phyloP scores from a whole-genome alignment of 2,113 vertebrate genomes.

The Rattus rattus region DNA sequence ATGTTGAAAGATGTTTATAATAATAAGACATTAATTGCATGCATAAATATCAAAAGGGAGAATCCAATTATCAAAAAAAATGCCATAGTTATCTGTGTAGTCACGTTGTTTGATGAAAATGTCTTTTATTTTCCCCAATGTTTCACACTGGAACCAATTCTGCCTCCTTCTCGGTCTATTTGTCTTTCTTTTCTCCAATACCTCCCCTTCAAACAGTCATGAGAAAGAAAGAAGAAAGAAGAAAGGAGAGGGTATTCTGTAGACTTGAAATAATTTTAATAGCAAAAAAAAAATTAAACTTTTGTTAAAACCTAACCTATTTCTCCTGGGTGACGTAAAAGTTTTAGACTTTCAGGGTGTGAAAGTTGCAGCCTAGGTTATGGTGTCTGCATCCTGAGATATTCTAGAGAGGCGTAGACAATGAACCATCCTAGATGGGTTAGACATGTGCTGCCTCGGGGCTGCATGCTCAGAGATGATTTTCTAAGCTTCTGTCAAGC shows the following conservation, averaged over 20 bases:
- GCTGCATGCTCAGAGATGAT: background rate
- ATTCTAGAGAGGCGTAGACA: background rate
- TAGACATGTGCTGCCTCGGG: conserved; percentile 4
- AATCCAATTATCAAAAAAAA: background rate
- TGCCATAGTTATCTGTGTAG: background rate
- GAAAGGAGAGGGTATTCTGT: background rate
- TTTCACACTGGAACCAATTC: background rate
- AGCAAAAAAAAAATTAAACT: background rate
- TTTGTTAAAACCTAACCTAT: background rate
- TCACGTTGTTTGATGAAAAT: background rate
- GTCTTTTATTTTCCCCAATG: background rate
- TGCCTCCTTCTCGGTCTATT: background rate
- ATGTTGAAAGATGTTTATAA: background rate
- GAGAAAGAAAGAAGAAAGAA: background rate
- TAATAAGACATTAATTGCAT: background rate
- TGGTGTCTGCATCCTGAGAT: background rate
- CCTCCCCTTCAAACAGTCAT: accelerated
- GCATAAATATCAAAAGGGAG: background rate
- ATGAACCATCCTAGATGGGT: background rate
- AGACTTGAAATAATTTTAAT: background rate
- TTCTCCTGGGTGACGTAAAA: background rate
- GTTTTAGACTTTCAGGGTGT: background rate
- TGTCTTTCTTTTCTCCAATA: background rate
- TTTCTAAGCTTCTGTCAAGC: conserved; percentile 67
- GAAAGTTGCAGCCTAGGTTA: background rate